A percentile compares a stretch with the other conserved stretches of the same genome.
These are phyloP conservation scores for Arge pagana DNA, from an alignment of 2,888 invertebrate genomes.

Conservation along the genomic window DNA sequence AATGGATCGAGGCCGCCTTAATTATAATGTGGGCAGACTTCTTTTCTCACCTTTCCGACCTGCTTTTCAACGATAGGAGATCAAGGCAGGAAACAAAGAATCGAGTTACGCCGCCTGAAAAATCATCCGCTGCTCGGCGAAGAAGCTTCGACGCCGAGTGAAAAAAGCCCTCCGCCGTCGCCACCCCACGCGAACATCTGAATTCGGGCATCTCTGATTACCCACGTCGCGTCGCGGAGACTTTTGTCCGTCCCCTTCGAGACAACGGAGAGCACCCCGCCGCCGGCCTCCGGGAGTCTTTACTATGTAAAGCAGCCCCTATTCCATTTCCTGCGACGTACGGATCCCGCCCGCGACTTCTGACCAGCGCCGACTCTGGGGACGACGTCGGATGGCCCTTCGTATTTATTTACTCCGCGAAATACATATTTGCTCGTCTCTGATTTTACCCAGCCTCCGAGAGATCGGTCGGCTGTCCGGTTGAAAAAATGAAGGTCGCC, in stretches of 20 bases:
- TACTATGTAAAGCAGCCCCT: conserved; percentile 44
- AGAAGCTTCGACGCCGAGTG: too few species aligned
- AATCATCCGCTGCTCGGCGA: too few species aligned
- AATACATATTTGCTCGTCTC: conserved; percentile 41
- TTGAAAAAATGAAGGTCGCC: conserved; percentile 11
- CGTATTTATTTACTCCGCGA: conserved; percentile 28
- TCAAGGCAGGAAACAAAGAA: too few species aligned
- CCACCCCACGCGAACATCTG: too few species aligned
- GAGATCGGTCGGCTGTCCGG: conserved; percentile 17
- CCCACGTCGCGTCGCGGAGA: too few species aligned
- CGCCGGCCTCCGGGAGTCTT: conserved; percentile 29
- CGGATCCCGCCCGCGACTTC: conserved; percentile 35
- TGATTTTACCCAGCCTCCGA: neutral
- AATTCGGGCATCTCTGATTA: too few species aligned
- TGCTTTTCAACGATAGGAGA: too few species aligned
- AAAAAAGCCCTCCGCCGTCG: too few species aligned
- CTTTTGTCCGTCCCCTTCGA: conserved; percentile 17
- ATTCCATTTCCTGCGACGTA: conserved; percentile 39
- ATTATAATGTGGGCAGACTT: too few species aligned
- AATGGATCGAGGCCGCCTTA: too few species aligned
- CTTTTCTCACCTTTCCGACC: too few species aligned
- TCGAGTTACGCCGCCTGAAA: too few species aligned
- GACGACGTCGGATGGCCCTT: conserved; percentile 31
- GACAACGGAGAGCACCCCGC: neutral
- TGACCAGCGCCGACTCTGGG: conserved; percentile 27